Evolutionary conservation across 2,113 vertebrate species (phyloP), one percentile per base, ranked within the genome.

Genomic region (Holacanthus passer): DNA sequence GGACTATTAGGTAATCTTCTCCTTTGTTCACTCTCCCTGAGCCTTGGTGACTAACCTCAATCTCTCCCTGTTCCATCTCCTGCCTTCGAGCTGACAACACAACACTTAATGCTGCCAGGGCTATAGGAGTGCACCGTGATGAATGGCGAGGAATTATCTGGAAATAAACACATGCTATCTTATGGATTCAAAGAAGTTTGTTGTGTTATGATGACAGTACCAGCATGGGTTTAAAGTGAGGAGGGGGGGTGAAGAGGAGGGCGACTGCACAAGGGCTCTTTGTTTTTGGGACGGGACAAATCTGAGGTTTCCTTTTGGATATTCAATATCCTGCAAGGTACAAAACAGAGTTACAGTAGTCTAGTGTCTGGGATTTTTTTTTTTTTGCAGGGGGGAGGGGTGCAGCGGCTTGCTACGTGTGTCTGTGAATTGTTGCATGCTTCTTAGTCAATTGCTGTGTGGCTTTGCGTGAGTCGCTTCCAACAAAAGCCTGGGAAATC

Each of bases 1-100:
- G 95, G 93, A 96, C 95, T 96, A 95, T 96, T 96, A 97, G 96
- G 93, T 95, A 96, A 96, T 96, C 95, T 91, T 95, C 94, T 94
- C 94, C 92, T 96, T 96, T 97, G 96, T 96, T 97, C 96, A 88
- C 90, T 95, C 96, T 96, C 92, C 93, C 91, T 92, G 90, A 93
- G 94, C 93, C 94, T 96, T 87, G 91, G 88, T 95, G 96, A 96
- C 94, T 96, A 95, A 96, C 91, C 95, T 95, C 94, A 91, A 95
- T 95, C 94, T 95, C 93, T 92, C 89, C 71, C 92, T 83, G 74
- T 90, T 92, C 85, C 93, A 93, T 88, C 93, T 89, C 82, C 83
- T 81, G 81, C 81, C 94, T 94, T 92, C 86, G 65, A 76, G 87
- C 85, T 84, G 88, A 92, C 90, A 89, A 69, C 74, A 74, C 70